phyloP scores from a whole-genome alignment of 2,113 vertebrate species.

The Oreotragus oreotragus region DNA sequence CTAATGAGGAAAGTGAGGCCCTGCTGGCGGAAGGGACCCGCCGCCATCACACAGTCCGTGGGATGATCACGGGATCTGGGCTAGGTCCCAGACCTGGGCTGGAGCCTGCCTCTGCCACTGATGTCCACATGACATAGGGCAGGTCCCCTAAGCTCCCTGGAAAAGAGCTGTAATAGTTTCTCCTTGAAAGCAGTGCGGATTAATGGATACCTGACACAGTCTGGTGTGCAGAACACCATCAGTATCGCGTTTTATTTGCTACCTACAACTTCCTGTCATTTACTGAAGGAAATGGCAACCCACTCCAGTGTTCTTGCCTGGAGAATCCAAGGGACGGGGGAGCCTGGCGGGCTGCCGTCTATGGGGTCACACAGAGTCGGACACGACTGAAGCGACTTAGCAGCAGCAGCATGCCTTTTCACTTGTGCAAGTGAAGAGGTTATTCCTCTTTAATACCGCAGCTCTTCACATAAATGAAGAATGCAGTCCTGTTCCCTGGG shows the following conservation, averaged over 20 bases:
- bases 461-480: background rate
- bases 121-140: background rate
- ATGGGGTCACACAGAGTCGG: too few relatives aligned
- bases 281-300: too few relatives aligned
- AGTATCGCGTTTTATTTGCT: background rate
- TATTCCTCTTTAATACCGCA: background rate
- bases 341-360: too few relatives aligned
- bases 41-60: too few relatives aligned
- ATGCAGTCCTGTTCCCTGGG: background rate
- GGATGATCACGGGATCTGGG: background rate
- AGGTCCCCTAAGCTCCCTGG: background rate
- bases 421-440: background rate
- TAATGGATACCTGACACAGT: background rate
- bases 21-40: background rate
- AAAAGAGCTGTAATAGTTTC: background rate
- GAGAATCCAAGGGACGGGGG: too few relatives aligned
- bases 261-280: background rate
- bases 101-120: background rate
- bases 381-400: too few relatives aligned
- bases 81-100: background rate
- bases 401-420: background rate
- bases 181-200: background rate
- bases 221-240: background rate
- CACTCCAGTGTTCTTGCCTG: too few relatives aligned
- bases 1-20: background rate